A percentile compares a stretch with the other conserved stretches of the same genome.
Conservation (phyloP, 2,113 vertebrate species). For the Podiceps cristatus region DNA sequence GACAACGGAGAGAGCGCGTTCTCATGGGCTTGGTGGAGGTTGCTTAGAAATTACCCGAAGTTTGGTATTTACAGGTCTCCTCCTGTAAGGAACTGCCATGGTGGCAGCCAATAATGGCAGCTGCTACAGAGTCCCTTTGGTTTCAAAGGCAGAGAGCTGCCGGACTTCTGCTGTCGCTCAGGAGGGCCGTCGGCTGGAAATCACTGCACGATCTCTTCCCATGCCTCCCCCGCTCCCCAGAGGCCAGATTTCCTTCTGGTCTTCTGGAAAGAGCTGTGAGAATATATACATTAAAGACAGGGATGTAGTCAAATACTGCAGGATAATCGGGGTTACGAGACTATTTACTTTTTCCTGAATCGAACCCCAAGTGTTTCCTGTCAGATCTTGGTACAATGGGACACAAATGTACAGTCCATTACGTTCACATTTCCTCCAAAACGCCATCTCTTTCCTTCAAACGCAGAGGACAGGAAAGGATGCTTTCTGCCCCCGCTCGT, state of each 20-base stretch:
- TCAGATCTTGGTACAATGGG: constrained; percentile 44
- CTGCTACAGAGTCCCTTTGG: background rate
- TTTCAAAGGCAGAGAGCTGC: background rate
- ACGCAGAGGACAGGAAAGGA: constrained; percentile 51
- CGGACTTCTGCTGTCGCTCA: background rate
- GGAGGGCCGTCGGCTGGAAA: background rate
- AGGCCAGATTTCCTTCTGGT: constrained; percentile 58
- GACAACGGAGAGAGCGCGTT: accelerated
- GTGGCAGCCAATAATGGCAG: background rate
- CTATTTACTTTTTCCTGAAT: constrained; percentile 63
- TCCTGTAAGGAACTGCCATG: background rate
- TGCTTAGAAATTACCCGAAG: background rate
- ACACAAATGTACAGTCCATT: constrained; percentile 32
- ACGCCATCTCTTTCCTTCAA: constrained; percentile 22
- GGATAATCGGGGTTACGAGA: background rate
- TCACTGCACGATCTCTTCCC: constrained; percentile 36
- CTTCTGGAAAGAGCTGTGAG: constrained; percentile 29
- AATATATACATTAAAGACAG: constrained; percentile 48
- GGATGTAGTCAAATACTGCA: constrained; percentile 1
- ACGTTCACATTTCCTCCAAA: constrained; percentile 55
- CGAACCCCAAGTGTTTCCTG: constrained; percentile 64
- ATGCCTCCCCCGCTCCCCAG: constrained; percentile 33
- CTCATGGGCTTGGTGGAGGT: accelerated
- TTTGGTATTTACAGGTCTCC: background rate
- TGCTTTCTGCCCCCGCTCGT: background rate